Evolutionary conservation across 2,888 invertebrate genomes (phyloP).

Genomic region (Lathronympha strigana): DNA sequence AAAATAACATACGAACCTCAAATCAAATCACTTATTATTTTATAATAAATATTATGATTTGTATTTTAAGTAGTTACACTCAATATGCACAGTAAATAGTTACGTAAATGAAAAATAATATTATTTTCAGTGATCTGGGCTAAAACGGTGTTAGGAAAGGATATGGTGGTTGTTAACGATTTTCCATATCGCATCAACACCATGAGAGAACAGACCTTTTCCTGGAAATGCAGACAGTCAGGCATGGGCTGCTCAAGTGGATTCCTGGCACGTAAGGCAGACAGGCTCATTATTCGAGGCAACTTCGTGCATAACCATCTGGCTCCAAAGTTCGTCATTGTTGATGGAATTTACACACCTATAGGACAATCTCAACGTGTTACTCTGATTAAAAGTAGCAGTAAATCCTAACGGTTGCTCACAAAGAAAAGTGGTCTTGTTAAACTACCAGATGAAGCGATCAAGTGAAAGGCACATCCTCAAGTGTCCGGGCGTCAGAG

Average conservation of each 20-base stretch:
- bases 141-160: conserved; percentile 36
- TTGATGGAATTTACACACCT: conserved; percentile 40
- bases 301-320: conserved; percentile 40
- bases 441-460: no score
- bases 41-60: no score
- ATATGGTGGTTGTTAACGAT: conserved; percentile 41
- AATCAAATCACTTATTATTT: no score
- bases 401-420: no score
- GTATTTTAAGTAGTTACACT: background rate
- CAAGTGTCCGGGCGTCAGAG: no score
- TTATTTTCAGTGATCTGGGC: conserved; percentile 24
- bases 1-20: no score
- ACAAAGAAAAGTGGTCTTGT: no score
- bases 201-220: background rate
- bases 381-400: no score
- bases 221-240: conserved; percentile 19
- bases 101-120: background rate
- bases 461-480: no score
- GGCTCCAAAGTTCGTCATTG: conserved; percentile 36
- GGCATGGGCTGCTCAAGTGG: conserved; percentile 43
- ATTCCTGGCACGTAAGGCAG: conserved; percentile 34
- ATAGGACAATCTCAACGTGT: background rate
- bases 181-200: conserved; percentile 36
- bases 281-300: conserved; percentile 15
- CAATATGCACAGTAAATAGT: background rate